These are phyloP conservation scores for Subacronicta megacephala DNA, from an alignment of 2,888 invertebrate genomes.

Conservation along the genomic window DNA sequence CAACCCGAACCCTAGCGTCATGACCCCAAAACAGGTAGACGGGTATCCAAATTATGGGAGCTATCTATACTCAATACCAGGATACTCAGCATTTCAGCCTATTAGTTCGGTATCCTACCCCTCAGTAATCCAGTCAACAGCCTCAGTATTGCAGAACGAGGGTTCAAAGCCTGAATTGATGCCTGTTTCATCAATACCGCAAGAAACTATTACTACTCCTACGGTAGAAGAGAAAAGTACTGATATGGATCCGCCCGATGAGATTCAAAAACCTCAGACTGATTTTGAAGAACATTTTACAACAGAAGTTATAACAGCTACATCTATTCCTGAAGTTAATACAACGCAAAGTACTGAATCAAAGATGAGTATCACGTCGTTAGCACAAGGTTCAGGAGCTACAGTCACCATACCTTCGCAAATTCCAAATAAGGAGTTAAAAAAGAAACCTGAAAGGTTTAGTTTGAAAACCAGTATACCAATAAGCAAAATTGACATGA, in stretches of 20 bases:
- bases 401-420: slow-evolving; percentile 65
- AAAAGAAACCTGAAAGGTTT: slow-evolving; percentile 80
- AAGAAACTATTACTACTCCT: slow-evolving; percentile 19
- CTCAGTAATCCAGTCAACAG: slow-evolving; percentile 64
- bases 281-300: slow-evolving; percentile 83
- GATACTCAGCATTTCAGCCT: slow-evolving; percentile 86
- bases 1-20: slow-evolving; percentile 83
- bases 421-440: slow-evolving; percentile 66
- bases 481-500: slow-evolving; percentile 85
- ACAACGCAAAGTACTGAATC: slow-evolving; percentile 64
- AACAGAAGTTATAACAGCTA: slow-evolving; percentile 73
- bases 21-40: slow-evolving; percentile 76
- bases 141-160: slow-evolving; percentile 62
- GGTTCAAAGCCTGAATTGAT: slow-evolving; percentile 62
- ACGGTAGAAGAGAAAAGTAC: slow-evolving; percentile 47
- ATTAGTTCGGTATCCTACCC: slow-evolving; percentile 67
- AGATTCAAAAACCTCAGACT: slow-evolving; percentile 62
- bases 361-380: slow-evolving; percentile 76
- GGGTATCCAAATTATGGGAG: slow-evolving; percentile 79
- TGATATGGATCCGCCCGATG: slow-evolving; percentile 52
- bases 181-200: slow-evolving; percentile 41
- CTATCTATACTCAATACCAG: slow-evolving; percentile 82
- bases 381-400: slow-evolving; percentile 76
- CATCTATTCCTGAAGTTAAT: slow-evolving; percentile 59
- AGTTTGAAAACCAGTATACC: slow-evolving; percentile 87